A percentile compares a stretch with the other conserved stretches of the same genome.
Evolutionary conservation across 92 coral and sea anemone species (phyloP).

Genomic region (Phymanthus crucifer): DNA sequence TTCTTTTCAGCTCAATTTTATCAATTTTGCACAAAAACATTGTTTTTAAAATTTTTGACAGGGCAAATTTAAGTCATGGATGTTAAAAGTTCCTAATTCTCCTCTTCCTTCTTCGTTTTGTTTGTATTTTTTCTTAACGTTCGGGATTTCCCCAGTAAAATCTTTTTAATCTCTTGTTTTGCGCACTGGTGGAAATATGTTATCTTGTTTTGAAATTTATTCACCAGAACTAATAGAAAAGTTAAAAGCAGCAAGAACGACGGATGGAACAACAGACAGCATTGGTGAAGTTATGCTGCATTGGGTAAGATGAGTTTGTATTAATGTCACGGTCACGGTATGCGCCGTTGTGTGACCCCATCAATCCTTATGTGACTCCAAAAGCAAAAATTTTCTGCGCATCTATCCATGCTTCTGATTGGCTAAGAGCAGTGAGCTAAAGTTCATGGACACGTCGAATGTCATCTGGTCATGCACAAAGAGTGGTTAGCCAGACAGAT

Average conservation of each 20-base stretch:
- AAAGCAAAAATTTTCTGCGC: no score
- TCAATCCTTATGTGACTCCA: background rate
- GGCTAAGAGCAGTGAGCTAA: no score
- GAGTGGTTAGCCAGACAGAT: background rate
- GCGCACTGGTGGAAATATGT: background rate
- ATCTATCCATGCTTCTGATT: no score
- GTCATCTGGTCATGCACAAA: no score
- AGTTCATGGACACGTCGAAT: no score
- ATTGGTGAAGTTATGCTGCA: slow-evolving; percentile 78
- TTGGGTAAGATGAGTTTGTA: slow-evolving; percentile 59
- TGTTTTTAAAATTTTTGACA: no score
- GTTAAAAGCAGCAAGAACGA: slow-evolving; percentile 56
- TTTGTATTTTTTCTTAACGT: no score
- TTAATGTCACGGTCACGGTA: background rate
- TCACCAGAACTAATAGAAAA: slow-evolving; percentile 65
- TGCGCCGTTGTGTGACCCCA: background rate
- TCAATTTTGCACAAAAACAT: background rate
- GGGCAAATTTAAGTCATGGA: background rate
- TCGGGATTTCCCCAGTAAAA: background rate
- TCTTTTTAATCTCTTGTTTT: background rate
- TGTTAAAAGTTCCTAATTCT: no score
- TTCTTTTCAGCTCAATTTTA: background rate
- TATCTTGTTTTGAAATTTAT: no score
- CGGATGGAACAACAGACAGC: slow-evolving; percentile 73
- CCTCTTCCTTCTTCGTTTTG: no score